Evolutionary conservation across 2,888 invertebrate species (phyloP).

Genomic region (Flexamia atlantica): DNA sequence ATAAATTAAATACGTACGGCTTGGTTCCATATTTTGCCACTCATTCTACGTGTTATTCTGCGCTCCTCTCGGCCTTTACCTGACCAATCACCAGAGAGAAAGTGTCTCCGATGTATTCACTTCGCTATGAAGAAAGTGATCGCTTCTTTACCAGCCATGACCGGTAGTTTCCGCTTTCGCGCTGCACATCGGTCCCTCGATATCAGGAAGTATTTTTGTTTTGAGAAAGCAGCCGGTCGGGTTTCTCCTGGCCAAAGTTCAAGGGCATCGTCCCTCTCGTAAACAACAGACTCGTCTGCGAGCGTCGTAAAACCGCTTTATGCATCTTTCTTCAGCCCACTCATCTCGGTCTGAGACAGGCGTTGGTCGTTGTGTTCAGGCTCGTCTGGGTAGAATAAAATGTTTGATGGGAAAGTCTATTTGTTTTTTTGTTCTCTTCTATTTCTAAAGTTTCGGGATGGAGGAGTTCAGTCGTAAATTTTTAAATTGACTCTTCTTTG

Average conservation of each 20-base stretch:
- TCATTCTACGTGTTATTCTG: too few relatives aligned
- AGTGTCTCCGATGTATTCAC: slow-evolving; percentile 33
- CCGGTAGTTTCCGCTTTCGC: slow-evolving; percentile 17
- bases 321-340: background rate
- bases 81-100: background rate
- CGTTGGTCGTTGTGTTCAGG: too few relatives aligned
- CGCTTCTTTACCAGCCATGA: background rate
- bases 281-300: slow-evolving; percentile 2
- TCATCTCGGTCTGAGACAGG: too few relatives aligned
- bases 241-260: slow-evolving; percentile 42
- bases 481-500: too few relatives aligned
- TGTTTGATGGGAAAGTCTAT: too few relatives aligned
- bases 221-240: slow-evolving; percentile 30
- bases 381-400: too few relatives aligned
- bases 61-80: too few relatives aligned
- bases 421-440: too few relatives aligned
- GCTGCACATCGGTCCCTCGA: background rate
- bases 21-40: too few relatives aligned
- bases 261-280: slow-evolving; percentile 8
- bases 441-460: too few relatives aligned
- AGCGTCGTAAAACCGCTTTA: background rate
- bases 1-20: too few relatives aligned
- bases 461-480: too few relatives aligned
- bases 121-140: slow-evolving; percentile 45
- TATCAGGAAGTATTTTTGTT: slow-evolving; percentile 16